Conservation (phyloP, 2,888 invertebrate species). For the Rhamphomyia laevipes region DNA sequence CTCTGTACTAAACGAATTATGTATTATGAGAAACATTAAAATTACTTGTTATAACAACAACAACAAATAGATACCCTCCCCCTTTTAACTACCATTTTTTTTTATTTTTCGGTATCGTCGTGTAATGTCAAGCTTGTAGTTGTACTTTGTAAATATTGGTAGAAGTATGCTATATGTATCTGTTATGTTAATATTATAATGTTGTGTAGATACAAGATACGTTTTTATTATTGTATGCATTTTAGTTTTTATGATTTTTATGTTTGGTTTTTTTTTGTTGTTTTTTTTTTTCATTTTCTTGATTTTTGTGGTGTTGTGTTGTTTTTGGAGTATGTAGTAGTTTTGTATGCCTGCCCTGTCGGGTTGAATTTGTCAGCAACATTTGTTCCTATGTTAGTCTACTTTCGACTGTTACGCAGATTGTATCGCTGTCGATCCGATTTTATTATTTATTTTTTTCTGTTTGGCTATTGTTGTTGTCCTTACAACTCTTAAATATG, state of each 20-base stretch:
- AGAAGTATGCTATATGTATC: slow-evolving; percentile 7
- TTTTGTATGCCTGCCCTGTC: slow-evolving; percentile 24
- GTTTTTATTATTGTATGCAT: slow-evolving; percentile 5
- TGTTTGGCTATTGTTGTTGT: too few species aligned
- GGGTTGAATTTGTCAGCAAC: slow-evolving; percentile 25
- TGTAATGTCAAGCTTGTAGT: slow-evolving; percentile 8
- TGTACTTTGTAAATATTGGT: slow-evolving; percentile 1
- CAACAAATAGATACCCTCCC: neutral
- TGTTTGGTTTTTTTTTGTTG: slow-evolving; percentile 8
- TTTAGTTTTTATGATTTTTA: slow-evolving; percentile 8
- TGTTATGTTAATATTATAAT: slow-evolving; percentile 5
- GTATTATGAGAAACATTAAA: too few species aligned
- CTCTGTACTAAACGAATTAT: too few species aligned
- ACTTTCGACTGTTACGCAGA: slow-evolving; percentile 39
- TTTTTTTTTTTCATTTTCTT: slow-evolving; percentile 3
- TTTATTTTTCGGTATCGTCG: neutral
- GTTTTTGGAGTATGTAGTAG: slow-evolving; percentile 2
- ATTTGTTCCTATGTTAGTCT: slow-evolving; percentile 39
- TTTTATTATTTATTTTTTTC: too few species aligned
- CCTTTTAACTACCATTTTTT: neutral
- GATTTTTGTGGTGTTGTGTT: slow-evolving; percentile 8
- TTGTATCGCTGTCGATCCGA: slow-evolving; percentile 19
- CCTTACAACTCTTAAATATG: neutral
- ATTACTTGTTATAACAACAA: too few species aligned
- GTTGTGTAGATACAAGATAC: neutral